Conservation (phyloP, 2,797 vertebrate species). For the Rousettus madagascariensis region DNA sequence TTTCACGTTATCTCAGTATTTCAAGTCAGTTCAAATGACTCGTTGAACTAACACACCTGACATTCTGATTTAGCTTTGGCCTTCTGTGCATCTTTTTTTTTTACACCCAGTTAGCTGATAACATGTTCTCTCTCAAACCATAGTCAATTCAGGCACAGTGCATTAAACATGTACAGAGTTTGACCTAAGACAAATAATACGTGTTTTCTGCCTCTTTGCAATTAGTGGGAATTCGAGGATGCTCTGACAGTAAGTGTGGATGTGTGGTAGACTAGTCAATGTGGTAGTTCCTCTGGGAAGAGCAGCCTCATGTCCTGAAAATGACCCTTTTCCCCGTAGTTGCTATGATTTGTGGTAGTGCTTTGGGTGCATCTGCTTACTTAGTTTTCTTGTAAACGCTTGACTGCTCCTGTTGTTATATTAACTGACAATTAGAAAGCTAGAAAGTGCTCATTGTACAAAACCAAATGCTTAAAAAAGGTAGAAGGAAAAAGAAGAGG, state of each 20-base stretch:
- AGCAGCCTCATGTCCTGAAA: neutral
- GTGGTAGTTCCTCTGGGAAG: neutral
- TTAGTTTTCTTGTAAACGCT: slow-evolving; percentile 44
- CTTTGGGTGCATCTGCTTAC: slow-evolving; percentile 41
- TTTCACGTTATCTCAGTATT: neutral
- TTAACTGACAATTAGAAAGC: slow-evolving; percentile 59
- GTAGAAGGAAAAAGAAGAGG: neutral
- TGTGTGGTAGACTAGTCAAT: neutral
- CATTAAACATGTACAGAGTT: neutral
- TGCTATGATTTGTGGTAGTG: neutral
- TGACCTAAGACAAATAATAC: slow-evolving; percentile 46
- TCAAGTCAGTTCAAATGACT: neutral
- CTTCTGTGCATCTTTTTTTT: neutral
- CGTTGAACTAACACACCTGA: neutral
- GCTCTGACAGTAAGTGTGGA: slow-evolving; percentile 68
- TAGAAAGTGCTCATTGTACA: slow-evolving; percentile 29
- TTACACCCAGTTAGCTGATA: neutral
- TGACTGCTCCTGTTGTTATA: slow-evolving; percentile 42
- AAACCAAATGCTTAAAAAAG: slow-evolving; percentile 34
- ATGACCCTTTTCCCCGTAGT: slow-evolving; percentile 26
- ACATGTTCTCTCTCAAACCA: neutral
- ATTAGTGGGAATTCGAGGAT: slow-evolving; percentile 64
- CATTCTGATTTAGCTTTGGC: neutral
- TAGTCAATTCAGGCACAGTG: neutral
- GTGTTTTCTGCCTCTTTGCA: slow-evolving; percentile 70